Conservation (phyloP, 2,113 vertebrate genomes). For the Isichthys henryi region DNA sequence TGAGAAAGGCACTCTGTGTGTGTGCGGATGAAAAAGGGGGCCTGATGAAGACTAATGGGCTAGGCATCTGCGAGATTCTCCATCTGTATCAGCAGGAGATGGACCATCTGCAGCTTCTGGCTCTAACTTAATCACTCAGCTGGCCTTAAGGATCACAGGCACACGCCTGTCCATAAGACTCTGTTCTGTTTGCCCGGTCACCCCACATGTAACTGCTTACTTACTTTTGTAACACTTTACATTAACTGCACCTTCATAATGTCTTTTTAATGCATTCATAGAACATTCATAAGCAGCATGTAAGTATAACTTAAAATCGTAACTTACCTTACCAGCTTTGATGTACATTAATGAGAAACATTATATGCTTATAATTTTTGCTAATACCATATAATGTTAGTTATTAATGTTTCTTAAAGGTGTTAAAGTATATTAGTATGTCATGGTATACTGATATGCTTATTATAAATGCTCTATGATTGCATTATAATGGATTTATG, state of each 20-base stretch:
- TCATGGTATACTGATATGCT: not conserved
- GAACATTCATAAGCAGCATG: not conserved
- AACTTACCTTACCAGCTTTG: not conserved
- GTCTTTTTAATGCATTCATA: not conserved
- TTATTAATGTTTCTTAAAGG: not conserved
- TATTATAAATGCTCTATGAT: not conserved
- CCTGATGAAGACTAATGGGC: constrained; percentile 1
- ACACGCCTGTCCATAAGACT: not conserved
- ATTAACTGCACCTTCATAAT: not conserved
- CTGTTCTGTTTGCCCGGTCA: not conserved
- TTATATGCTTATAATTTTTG: not conserved
- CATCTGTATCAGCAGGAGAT: not conserved
- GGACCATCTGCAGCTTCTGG: not conserved
- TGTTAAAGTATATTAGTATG: not conserved
- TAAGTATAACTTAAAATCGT: not conserved
- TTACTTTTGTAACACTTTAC: not conserved
- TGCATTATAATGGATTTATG: not conserved
- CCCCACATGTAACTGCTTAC: not conserved
- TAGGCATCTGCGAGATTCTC: not conserved
- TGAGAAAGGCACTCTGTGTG: not conserved
- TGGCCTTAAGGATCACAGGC: not conserved
- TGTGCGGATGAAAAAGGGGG: not conserved
- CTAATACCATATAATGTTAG: not conserved
- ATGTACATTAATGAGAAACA: not conserved
- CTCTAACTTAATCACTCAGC: not conserved